Conservation (phyloP, 1,140 invertebrate species). For the Drosophila repleta region DNA sequence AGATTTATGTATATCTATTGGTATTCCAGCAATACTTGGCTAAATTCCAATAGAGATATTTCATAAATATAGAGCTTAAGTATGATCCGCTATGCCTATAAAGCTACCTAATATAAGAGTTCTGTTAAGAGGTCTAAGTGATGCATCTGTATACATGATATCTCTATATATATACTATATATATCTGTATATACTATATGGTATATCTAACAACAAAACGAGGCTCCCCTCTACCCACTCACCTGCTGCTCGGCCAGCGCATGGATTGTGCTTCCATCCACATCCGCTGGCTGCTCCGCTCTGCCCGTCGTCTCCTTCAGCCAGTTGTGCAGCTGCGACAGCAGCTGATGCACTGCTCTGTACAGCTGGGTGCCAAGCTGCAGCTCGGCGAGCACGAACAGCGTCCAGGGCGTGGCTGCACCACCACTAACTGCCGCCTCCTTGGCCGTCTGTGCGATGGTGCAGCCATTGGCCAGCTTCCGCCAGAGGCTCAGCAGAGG, state of each 20-base stretch:
- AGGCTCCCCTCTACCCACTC: neutral
- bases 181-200: too few relatives aligned
- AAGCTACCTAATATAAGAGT: too few relatives aligned
- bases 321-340: constrained; percentile 62
- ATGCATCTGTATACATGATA: too few relatives aligned
- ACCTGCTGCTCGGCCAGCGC: constrained; percentile 86
- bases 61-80: too few relatives aligned
- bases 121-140: too few relatives aligned
- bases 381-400: constrained; percentile 83
- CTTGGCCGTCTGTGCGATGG: constrained; percentile 48
- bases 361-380: constrained; percentile 59
- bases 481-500: constrained; percentile 91
- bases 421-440: constrained; percentile 58
- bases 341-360: constrained; percentile 63
- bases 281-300: constrained; percentile 18
- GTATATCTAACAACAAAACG: too few relatives aligned
- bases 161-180: too few relatives aligned
- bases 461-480: constrained; percentile 86
- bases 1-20: too few relatives aligned
- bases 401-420: constrained; percentile 86
- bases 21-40: too few relatives aligned
- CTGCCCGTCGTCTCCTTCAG: constrained; percentile 53
- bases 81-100: too few relatives aligned
- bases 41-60: too few relatives aligned
- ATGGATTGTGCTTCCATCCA: constrained; percentile 44